Conservation (phyloP, 2,113 vertebrate species). For the Entomyzon cyanotis region DNA sequence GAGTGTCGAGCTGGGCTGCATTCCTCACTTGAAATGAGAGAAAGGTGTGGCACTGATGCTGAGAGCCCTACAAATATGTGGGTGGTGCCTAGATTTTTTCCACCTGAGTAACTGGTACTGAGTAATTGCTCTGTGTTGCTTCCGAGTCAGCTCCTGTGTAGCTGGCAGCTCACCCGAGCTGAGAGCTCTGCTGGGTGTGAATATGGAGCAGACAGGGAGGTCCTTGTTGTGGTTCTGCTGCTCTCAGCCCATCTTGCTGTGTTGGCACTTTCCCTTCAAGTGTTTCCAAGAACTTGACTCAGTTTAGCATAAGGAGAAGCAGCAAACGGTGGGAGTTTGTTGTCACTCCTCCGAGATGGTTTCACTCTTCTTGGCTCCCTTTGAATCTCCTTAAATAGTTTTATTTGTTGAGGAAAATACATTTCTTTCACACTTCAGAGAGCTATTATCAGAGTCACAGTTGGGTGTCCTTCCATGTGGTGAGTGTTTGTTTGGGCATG, state of each 20-base stretch:
- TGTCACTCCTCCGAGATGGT: background rate
- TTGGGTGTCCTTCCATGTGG: background rate
- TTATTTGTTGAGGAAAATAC: background rate
- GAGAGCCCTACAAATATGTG: conserved; percentile 44
- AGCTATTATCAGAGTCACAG: background rate
- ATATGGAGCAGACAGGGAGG: conserved; percentile 44
- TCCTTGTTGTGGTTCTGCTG: conserved; percentile 61
- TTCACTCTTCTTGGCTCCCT: background rate
- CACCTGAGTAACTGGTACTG: conserved; percentile 62
- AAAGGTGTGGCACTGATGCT: conserved; percentile 49
- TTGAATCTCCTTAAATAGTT: background rate
- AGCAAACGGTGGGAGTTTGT: conserved; percentile 18
- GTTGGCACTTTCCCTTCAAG: conserved; percentile 46
- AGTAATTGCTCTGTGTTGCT: conserved; percentile 45
- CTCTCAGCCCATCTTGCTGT: conserved; percentile 15
- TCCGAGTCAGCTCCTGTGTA: conserved; percentile 23
- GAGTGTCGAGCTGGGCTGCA: conserved; percentile 19
- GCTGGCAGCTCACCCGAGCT: background rate
- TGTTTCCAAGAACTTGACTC: conserved; percentile 45
- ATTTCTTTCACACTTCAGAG: background rate
- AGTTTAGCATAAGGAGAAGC: background rate
- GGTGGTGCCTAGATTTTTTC: conserved; percentile 64
- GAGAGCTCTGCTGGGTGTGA: conserved; percentile 39
- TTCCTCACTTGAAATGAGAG: conserved; percentile 35
- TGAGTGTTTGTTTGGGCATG: conserved; percentile 17